Conservation (phyloP, 2,888 invertebrate species). For the Lacanobia wlatinum region DNA sequence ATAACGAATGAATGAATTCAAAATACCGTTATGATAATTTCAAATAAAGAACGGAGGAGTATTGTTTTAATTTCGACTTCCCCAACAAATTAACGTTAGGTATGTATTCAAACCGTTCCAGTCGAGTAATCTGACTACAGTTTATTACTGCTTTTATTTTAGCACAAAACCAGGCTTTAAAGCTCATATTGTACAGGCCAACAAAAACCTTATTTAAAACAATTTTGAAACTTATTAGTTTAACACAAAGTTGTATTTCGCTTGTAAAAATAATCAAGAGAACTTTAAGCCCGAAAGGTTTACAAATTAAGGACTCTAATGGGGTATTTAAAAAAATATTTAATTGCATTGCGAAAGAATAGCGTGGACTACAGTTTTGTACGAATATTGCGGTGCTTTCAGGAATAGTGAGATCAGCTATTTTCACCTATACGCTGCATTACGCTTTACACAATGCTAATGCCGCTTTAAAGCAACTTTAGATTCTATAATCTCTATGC, state of each 20-base stretch:
- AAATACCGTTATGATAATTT: conserved; percentile 45
- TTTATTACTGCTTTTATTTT: conserved; percentile 67
- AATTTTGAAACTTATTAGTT: background rate
- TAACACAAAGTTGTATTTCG: background rate
- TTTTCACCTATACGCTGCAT: too few species aligned
- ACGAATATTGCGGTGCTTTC: background rate
- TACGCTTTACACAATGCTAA: too few species aligned
- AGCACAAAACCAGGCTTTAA: conserved; percentile 61
- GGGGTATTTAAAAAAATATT: conserved; percentile 79
- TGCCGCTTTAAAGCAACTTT: background rate
- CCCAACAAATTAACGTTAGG: conserved; percentile 52
- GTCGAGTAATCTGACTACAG: conserved; percentile 61
- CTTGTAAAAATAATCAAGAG: conserved; percentile 25
- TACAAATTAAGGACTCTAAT: conserved; percentile 81
- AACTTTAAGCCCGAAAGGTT: conserved; percentile 62
- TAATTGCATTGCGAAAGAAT: conserved; percentile 71
- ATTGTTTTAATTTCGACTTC: conserved; percentile 59
- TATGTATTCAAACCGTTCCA: conserved; percentile 58
- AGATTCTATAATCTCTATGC: background rate
- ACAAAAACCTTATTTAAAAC: conserved; percentile 3
- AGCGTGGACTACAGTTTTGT: conserved; percentile 62
- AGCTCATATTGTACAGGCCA: conserved; percentile 58
- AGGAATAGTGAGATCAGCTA: too few species aligned
- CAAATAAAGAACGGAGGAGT: conserved; percentile 25
- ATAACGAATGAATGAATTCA: conserved; percentile 22